Base-by-base conservation (phyloP, 2,113 vertebrate species). In the Hemiprocne comata region DNA sequence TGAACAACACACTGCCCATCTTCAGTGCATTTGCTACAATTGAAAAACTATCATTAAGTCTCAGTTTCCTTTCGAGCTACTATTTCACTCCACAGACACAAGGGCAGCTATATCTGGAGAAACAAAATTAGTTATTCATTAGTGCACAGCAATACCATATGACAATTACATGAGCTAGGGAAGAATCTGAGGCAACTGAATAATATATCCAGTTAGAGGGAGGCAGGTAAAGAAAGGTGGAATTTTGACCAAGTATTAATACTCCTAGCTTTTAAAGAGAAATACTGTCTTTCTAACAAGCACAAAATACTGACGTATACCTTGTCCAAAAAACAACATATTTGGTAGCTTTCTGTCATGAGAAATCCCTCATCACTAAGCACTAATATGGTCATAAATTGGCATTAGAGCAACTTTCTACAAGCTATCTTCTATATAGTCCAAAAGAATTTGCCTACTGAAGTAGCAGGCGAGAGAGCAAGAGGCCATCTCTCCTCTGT, bases 81-180 rank as follows among this genome's bases (percentile, higher is more conserved):
- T 75, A 13, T 83, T 95, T 89, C 83, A 75, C 51, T 74, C 55
- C 64, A 84, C 28, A 79, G 92, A 95, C 73, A 85, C 60, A 94
- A 83, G 6, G 6, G 92, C 85, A 94, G 48, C 87, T 88, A 18
- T 36, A 38, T 86, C 72, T 93, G 87, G 73, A 83, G 88, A 93
- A 95, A 96, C 38, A 95, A 92, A 89, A 94, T 81, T 77, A 96
- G 85, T 95, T 81, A 74, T 46, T 94, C 85, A 92, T 92, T 88
- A 93, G 87, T 65, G 76, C 75, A 94, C 36, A 94, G 80, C 75
- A 84, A 66, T 62, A 93, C 60, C 73, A 57, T 33, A 69, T 0
- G 0, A 93, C 38, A 57, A 40, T n/a, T 57, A 69, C 31, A 60
- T 0, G 13, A 90, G 90, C 83, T 78, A 38, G 36, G 57, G 53